phyloP scores from a whole-genome alignment of 2,797 vertebrate species.

The Protonibea diacanthus region DNA sequence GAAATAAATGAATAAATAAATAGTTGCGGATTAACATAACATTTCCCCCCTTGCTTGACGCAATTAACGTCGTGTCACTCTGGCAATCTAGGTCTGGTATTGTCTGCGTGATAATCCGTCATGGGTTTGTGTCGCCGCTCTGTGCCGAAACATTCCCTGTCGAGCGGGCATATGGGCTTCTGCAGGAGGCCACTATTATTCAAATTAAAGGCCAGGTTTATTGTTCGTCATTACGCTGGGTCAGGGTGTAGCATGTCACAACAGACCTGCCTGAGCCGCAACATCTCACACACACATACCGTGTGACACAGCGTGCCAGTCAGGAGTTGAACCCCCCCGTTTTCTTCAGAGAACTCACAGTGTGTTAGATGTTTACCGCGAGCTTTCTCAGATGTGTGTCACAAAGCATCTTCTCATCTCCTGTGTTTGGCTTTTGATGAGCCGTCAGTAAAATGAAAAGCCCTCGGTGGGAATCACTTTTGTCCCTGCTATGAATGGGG shows the following conservation, averaged over 20 bases:
- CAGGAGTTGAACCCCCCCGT: neutral
- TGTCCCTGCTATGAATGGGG: neutral
- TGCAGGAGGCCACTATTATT: slow-evolving; percentile 30
- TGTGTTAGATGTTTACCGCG: slow-evolving; percentile 24
- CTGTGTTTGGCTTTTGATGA: neutral
- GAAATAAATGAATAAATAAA: neutral
- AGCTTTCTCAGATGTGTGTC: slow-evolving; percentile 16
- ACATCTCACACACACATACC: neutral
- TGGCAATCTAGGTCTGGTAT: neutral
- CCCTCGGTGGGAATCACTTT: neutral
- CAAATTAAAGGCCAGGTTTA: slow-evolving; percentile 34
- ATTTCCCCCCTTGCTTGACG: neutral
- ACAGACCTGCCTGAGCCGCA: neutral
- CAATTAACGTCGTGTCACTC: neutral
- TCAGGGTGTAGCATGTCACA: slow-evolving; percentile 8
- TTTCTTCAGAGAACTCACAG: slow-evolving; percentile 22
- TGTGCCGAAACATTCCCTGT: neutral
- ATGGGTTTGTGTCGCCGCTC: neutral
- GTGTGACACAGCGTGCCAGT: slow-evolving; percentile 20
- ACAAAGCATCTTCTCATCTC: slow-evolving; percentile 1
- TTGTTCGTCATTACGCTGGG: slow-evolving; percentile 30
- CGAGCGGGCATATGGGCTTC: slow-evolving; percentile 8
- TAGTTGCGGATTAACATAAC: neutral
- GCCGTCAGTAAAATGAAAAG: neutral
- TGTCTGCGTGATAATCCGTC: neutral